Conservation (phyloP, 2,113 vertebrate genomes). For the Phycodurus eques region DNA sequence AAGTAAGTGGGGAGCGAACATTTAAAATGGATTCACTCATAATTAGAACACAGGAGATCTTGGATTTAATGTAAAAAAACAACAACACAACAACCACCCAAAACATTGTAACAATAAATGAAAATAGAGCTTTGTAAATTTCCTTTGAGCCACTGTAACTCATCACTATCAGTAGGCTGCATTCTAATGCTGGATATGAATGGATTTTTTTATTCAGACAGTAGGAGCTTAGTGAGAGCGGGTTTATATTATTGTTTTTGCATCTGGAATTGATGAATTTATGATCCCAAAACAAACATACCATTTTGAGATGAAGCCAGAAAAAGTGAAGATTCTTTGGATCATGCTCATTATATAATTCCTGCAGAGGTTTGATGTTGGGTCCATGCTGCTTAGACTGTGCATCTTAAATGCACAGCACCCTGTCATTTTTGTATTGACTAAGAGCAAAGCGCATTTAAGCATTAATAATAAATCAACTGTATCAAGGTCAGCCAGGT, state of each 20-base stretch:
- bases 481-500: constrained; percentile 13
- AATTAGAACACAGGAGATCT: constrained; percentile 25
- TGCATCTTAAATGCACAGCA: constrained; percentile 14
- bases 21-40: constrained; percentile 23
- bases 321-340: constrained; percentile 29
- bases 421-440: constrained; percentile 26
- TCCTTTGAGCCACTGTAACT: constrained; percentile 1
- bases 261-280: not conserved
- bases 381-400: constrained; percentile 2
- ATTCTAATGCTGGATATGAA: not conserved
- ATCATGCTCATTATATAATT: constrained; percentile 17
- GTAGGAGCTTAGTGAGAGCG: not conserved
- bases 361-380: constrained; percentile 21
- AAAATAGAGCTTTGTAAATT: constrained; percentile 15
- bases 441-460: not conserved
- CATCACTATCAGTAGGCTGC: not conserved
- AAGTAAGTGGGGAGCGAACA: constrained; percentile 9
- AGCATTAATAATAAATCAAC: constrained; percentile 46
- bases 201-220: not conserved
- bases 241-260: constrained; percentile 1
- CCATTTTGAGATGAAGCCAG: constrained; percentile 43
- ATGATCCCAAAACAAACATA: not conserved
- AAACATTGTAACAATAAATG: constrained; percentile 7
- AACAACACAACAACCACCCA: not conserved
- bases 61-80: not conserved